Percentiles rank a stretch among this genome's conserved stretches.
These are phyloP conservation scores for Lepus townsendii DNA, from an alignment of 2,797 vertebrate species.

Conservation along the genomic window DNA sequence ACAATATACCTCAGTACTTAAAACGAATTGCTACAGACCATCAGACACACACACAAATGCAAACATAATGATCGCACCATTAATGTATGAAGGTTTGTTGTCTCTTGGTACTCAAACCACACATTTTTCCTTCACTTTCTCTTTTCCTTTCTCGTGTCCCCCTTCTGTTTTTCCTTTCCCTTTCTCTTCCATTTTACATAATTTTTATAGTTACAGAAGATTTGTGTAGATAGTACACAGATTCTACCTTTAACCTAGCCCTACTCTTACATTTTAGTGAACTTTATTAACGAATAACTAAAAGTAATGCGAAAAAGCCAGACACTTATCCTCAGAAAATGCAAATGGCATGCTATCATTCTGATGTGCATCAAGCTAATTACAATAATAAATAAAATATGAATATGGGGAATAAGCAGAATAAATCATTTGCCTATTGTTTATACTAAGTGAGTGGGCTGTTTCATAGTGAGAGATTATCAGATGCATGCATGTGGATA, in stretches of 20 bases:
- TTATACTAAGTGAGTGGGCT: slow-evolving; percentile 12
- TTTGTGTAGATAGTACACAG: not conserved
- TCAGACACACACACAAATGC: slow-evolving; percentile 31
- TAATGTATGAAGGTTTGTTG: not conserved
- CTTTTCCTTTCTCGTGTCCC: not conserved
- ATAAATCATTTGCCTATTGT: slow-evolving; percentile 54
- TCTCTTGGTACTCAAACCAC: slow-evolving; percentile 38
- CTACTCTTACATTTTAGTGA: slow-evolving; percentile 4
- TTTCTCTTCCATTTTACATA: not conserved
- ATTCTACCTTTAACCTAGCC: not conserved
- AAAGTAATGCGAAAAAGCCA: not conserved
- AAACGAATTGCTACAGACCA: slow-evolving; percentile 45
- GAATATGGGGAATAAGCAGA: slow-evolving; percentile 64
- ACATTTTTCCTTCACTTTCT: not conserved
- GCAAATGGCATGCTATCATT: slow-evolving; percentile 18
- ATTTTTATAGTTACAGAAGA: slow-evolving; percentile 31
- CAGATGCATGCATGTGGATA: not conserved
- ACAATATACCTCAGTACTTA: slow-evolving; percentile 49
- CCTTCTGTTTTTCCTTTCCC: not conserved
- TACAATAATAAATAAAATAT: slow-evolving; percentile 79
- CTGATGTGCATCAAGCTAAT: slow-evolving; percentile 67
- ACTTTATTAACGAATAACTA: slow-evolving; percentile 35
- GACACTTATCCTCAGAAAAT: slow-evolving; percentile 49
- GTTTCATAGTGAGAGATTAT: slow-evolving; percentile 34
- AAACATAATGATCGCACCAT: not conserved